Conservation (phyloP, 2,888 invertebrate genomes). For the Torymus texanus region DNA sequence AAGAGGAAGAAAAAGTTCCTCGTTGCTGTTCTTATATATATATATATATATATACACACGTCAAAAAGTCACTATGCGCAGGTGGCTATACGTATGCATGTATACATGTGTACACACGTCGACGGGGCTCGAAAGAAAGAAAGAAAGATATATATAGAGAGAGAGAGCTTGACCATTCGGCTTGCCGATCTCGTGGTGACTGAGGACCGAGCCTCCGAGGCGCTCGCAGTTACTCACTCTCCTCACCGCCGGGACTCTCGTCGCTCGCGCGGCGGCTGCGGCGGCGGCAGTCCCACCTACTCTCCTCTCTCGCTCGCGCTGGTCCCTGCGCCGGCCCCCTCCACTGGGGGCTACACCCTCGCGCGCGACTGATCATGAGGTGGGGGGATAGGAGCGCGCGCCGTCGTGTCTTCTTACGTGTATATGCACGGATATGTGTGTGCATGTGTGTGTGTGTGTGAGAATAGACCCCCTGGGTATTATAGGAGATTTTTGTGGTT, state of each 20-base stretch:
- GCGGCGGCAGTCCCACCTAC: conserved; percentile 66
- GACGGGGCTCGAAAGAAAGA: conserved; percentile 9
- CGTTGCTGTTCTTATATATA: too few species aligned
- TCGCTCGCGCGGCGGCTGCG: conserved; percentile 59
- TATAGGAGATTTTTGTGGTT: too few species aligned
- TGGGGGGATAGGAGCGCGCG: too few species aligned
- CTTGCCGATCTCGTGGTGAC: conserved; percentile 75
- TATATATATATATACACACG: too few species aligned
- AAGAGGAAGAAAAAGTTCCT: too few species aligned
- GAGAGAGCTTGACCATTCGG: conserved; percentile 71
- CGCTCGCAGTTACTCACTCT: conserved; percentile 68
- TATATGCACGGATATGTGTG: too few species aligned
- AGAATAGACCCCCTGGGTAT: too few species aligned
- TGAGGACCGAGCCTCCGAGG: conserved; percentile 69
- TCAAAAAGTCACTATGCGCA: too few species aligned
- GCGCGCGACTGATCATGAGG: conserved; percentile 37
- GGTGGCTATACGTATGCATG: too few species aligned
- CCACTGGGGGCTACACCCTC: conserved; percentile 61
- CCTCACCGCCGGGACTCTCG: conserved; percentile 36
- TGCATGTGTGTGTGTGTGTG: too few species aligned
- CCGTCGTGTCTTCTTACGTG: too few species aligned
- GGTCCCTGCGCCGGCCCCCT: conserved; percentile 38
- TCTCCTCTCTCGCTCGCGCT: conserved; percentile 45
- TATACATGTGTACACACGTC: not conserved
- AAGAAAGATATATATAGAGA: not conserved